A percentile compares a stretch with the other conserved stretches of the same genome.
Conservation (phyloP, 2,888 invertebrate species). For the Agrotis puta region DNA sequence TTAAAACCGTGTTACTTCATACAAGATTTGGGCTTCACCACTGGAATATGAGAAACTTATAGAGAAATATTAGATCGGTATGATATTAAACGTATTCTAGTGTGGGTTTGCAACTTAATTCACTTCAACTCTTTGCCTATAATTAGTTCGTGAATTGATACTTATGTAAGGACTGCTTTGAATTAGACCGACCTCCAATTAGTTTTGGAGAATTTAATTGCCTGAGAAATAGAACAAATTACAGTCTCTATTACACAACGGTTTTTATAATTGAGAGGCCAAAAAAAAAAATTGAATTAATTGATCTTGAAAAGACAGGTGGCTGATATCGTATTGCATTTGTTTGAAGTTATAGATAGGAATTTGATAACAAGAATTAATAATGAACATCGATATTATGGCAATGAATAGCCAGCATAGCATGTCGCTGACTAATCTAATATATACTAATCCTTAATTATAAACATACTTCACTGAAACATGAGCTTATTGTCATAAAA, state of each 20-base stretch:
- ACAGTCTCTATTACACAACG: constrained; percentile 47
- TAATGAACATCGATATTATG: too few relatives aligned
- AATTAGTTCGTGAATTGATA: not conserved
- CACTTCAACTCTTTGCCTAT: not conserved
- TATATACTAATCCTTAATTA: not conserved
- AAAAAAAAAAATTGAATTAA: constrained; percentile 29
- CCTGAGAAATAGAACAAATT: constrained; percentile 51
- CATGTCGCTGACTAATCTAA: constrained; percentile 17
- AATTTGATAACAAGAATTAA: not conserved
- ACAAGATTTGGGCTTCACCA: not conserved
- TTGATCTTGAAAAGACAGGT: constrained; percentile 18
- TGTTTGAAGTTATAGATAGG: not conserved
- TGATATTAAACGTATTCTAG: not conserved
- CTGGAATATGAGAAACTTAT: not conserved
- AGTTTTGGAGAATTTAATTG: constrained; percentile 54
- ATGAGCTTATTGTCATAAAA: too few relatives aligned
- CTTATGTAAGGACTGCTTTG: constrained; percentile 28
- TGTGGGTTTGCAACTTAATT: not conserved
- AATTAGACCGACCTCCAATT: constrained; percentile 23
- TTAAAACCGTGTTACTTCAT: not conserved
- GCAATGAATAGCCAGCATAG: constrained; percentile 4
- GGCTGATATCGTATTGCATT: not conserved
- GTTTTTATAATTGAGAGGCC: constrained; percentile 37
- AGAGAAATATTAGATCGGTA: too few relatives aligned
- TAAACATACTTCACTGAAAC: not conserved